Conservation (phyloP, 1,140 invertebrate species). For the Drosophila orena region DNA sequence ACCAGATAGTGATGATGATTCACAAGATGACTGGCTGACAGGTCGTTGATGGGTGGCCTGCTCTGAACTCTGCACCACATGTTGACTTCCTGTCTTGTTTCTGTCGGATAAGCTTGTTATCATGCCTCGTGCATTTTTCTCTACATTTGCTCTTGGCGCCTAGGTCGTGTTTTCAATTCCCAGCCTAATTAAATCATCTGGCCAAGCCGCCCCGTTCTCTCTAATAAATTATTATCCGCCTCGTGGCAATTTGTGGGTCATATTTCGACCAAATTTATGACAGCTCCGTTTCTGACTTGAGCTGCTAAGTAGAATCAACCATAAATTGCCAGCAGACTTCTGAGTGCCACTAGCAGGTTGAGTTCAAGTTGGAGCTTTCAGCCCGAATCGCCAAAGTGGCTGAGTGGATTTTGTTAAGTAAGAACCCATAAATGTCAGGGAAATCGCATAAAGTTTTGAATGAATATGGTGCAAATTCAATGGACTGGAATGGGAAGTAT, state of each 20-base stretch:
- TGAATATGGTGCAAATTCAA: slow-evolving; percentile 24
- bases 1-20: slow-evolving; percentile 15
- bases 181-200: slow-evolving; percentile 73
- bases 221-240: slow-evolving; percentile 55
- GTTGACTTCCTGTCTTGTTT: slow-evolving; percentile 53
- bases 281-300: slow-evolving; percentile 47
- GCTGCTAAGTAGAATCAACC: slow-evolving; percentile 69
- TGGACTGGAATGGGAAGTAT: neutral
- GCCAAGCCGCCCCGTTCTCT: slow-evolving; percentile 4
- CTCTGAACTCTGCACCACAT: slow-evolving; percentile 46
- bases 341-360: slow-evolving; percentile 45
- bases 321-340: slow-evolving; percentile 61
- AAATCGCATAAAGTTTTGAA: slow-evolving; percentile 21
- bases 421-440: slow-evolving; percentile 30
- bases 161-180: slow-evolving; percentile 70
- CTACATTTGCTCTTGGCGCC: slow-evolving; percentile 22
- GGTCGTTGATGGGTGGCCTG: slow-evolving; percentile 63
- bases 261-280: slow-evolving; percentile 67
- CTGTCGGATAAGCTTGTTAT: slow-evolving; percentile 50
- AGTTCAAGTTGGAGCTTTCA: slow-evolving; percentile 36
- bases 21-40: slow-evolving; percentile 52
- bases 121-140: slow-evolving; percentile 5
- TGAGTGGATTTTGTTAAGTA: slow-evolving; percentile 23
- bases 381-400: slow-evolving; percentile 30
- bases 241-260: slow-evolving; percentile 43